Evolutionary conservation across 2,888 invertebrate species (phyloP), one percentile per base, ranked within the genome.

Genomic region (Heliothis peltigera): DNA sequence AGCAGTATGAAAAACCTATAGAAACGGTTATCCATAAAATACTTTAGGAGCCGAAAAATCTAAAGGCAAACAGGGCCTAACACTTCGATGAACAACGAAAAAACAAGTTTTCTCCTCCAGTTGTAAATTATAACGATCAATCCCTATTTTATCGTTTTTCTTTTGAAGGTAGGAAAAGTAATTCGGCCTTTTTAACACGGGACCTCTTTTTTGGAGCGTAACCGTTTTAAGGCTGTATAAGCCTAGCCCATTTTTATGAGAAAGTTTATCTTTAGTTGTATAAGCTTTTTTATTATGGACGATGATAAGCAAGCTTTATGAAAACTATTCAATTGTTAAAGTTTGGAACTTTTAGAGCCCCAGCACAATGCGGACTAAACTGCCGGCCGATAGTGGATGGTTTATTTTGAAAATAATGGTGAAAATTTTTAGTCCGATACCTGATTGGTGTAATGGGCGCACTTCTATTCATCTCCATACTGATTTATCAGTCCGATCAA

Each of bases 61-160:
- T 55, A 10, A 53, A 39, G 32, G 57, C 21, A 57, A 32, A 63
- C 49, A 47, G 25, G 43, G 39, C 19, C 42, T 42, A 51, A 63
- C 46, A 42, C 55, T 61, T 46, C 52, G 35, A 55, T 48, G 60
- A 65, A 47, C 66, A 58, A 57, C 67, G 22, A 43, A 54, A 72
- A 57, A 72, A 59, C 17, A 62, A 65, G 48, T 65, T 58, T 65
- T 63, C 19, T 21, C 22, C 39, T 21, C 22, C 57, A 62, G 53
- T 46, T 70, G 53, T 75, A 67, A 79, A 79, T 75, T 79, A 79
- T 67, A 70, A 56, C 72, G 35, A 64, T 76, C 76, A 75, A 75
- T 78, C 62, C 52, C 21, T 22, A 17, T 44, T 72, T 72, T 68
- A 77, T 79, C 72, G 80, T 63, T 71, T 77, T 79, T 72, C 62